Base-by-base conservation (phyloP, 1,140 invertebrate species). In the Papilio xuthus region DNA sequence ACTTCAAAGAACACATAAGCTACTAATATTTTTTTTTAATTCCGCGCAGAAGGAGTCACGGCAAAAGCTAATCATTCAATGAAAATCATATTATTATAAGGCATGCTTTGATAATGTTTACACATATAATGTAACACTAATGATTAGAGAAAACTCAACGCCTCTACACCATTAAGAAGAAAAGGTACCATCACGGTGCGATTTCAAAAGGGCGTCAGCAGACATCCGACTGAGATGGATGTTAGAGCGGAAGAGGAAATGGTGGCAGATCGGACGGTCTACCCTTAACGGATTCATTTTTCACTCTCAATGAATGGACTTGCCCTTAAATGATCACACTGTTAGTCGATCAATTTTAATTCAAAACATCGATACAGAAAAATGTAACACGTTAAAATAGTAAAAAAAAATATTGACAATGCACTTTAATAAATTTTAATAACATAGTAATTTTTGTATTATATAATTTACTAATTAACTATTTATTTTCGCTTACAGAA, bases 201-300 rank as follows among this genome's bases (percentile, higher is more conserved):
- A 83, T 81, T 86, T 84, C 79, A 81, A 86, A 86, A 84, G 83
- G 82, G 85, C 82, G 85, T 84, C 79, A 67, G 73, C 60, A 77
- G 69, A 83, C 83, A 83, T 86, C 85, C 85, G 85, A 86, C 83
- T 84, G 80, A 84, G 85, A 86, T 84, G 80, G 85, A 86, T 86
- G 80, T 81, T 50, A 26, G 74, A 53, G 73, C 84, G 85, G 85
- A 86, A 84, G 42, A 78, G 85, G 85, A 86, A 83, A 86, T 86
- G 85, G 82, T 83, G 74, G 75, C 71, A 77, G 78, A 84, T 83
- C 83, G 79, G 82, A 77, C 80, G 63, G 78, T 85, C 83, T 82
- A 81, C 83, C 84, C 83, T 82, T 80, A 82, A 82, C 77, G 69
- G 83, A 83, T 83, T 83, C 85, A 86, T 86, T 86, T 86, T 83